Conservation (phyloP, 2,113 vertebrate species). For the Copsychus sechellarum region DNA sequence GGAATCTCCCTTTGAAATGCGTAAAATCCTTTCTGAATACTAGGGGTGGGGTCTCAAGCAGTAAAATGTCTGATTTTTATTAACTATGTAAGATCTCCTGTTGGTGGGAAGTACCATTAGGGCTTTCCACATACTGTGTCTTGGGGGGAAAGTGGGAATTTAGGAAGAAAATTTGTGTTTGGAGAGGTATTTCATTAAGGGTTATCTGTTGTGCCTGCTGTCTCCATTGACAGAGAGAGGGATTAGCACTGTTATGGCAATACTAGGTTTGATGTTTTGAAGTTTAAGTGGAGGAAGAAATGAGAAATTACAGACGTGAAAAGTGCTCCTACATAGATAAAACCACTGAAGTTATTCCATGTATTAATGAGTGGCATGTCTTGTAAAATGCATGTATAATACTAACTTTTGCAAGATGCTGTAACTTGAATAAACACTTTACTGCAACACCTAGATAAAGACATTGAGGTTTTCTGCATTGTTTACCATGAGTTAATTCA, state of each 20-base stretch:
- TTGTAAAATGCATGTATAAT: neutral
- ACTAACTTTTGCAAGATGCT: neutral
- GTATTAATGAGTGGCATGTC: neutral
- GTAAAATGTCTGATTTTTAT: neutral
- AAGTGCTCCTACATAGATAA: neutral
- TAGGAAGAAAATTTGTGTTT: neutral
- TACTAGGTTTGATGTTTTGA: neutral
- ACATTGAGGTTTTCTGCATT: neutral
- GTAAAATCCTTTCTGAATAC: neutral
- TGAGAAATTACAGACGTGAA: neutral
- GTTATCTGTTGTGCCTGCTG: neutral
- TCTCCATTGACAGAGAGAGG: neutral
- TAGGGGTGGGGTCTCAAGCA: neutral
- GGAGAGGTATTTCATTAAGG: neutral
- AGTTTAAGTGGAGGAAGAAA: neutral
- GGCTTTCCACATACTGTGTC: neutral
- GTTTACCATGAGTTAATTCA: neutral
- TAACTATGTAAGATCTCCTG: neutral
- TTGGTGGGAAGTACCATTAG: neutral
- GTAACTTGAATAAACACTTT: neutral
- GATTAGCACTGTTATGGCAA: neutral
- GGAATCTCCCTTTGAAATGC: constrained; percentile 1
- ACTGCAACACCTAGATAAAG: neutral
- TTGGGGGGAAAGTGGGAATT: neutral
- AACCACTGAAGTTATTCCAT: neutral